A percentile compares a stretch with the other conserved stretches of the same genome.
phyloP scores from a whole-genome alignment of 2,888 invertebrate species.

The Athalia cordata region DNA sequence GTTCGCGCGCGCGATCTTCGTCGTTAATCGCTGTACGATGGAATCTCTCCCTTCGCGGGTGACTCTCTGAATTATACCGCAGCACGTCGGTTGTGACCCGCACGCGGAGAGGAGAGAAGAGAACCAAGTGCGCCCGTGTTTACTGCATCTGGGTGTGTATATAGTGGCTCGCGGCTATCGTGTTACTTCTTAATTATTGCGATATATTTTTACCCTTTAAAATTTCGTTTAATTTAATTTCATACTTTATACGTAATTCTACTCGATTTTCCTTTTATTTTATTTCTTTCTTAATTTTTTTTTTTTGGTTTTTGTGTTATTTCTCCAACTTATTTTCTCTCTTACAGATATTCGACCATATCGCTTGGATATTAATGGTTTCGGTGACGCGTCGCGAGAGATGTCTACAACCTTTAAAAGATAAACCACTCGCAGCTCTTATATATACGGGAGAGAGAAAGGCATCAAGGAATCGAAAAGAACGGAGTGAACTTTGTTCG shows the following conservation, averaged over 20 bases:
- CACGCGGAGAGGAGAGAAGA: not conserved
- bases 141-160: conserved; percentile 22
- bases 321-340: not conserved
- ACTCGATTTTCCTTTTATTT: not conserved
- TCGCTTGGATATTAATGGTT: conserved; percentile 32
- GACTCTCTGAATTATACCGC: conserved; percentile 43
- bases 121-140: conserved; percentile 22
- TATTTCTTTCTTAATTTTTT: not conserved
- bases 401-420: conserved; percentile 10
- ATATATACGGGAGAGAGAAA: not conserved
- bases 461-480: conserved; percentile 4
- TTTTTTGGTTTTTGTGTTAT: too few species aligned
- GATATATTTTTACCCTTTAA: conserved; percentile 36
- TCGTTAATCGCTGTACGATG: conserved; percentile 43
- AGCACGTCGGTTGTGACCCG: not conserved
- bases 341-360: not conserved
- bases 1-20: conserved; percentile 44
- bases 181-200: conserved; percentile 42
- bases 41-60: conserved; percentile 35
- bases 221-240: not conserved
- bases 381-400: conserved; percentile 28
- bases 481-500: conserved; percentile 16
- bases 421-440: too few species aligned
- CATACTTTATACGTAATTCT: not conserved
- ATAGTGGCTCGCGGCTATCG: conserved; percentile 40